Evolutionary conservation across 2,797 vertebrate genomes (phyloP), one percentile per base, ranked within the genome.

Genomic region (Artibeus jamaicensis): DNA sequence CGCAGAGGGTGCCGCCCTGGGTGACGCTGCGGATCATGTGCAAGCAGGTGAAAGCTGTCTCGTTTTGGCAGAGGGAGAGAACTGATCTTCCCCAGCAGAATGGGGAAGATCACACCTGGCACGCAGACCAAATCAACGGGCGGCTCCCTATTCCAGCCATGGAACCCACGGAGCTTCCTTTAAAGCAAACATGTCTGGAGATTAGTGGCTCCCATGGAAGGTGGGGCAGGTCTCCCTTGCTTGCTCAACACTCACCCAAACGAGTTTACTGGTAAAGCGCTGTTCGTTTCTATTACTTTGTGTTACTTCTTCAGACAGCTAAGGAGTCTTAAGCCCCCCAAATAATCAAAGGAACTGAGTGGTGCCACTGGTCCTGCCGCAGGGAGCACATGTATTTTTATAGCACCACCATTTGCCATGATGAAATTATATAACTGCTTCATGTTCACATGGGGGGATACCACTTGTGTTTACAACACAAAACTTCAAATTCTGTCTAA

Each of bases 401-500:
- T n/a, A 37, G n/a, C 48, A 37, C 14, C 10, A 68, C 70, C 86
- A n/a, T 19, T 79, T 48, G 22, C 16, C 19, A 5, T 6, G 24
- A 78, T 42, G 55, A 42, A 77, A 82, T 79, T 62, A 74, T 21
- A 89, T 78, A 62, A 71, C 6, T 12, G 16, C 34, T 48, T 70
- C 81, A 73, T 6, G 2, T 44, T 70, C 37, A 73, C n/a, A 37
- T n/a, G n/a, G 39, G 39, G 39, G 39, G 85, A 76, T 34, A 59
- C 4, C 59, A 53, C 11, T 6, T 65, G 12, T 48, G 57, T 74
- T 83, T 67, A 37, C 39, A 73, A 91, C n/a, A 29, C 15, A 62
- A 77, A 93, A 83, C 32, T 81, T 81, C 42, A 44, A 34, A 39
- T 78, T 82, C 83, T 73, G 57, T 53, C 70, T 84, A 55, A 6